Conservation (phyloP, 2,888 invertebrate species). For the Schizotus pectinicornis region DNA sequence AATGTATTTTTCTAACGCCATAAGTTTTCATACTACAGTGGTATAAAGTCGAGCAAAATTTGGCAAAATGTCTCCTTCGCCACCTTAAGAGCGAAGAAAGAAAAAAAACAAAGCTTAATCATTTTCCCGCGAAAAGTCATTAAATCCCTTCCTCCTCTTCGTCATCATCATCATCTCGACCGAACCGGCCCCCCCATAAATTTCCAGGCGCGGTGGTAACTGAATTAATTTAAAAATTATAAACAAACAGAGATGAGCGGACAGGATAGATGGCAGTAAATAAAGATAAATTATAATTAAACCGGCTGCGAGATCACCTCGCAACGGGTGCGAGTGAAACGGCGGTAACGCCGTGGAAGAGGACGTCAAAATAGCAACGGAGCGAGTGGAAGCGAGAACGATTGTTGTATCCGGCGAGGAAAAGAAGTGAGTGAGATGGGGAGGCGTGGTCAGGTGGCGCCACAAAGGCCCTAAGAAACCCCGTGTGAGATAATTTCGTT, state of each 20-base stretch:
- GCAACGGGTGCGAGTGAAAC: conserved; percentile 5
- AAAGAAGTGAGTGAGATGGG: conserved; percentile 35
- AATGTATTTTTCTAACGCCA: no score
- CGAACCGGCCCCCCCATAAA: conserved; percentile 11
- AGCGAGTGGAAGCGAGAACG: background rate
- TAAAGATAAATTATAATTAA: conserved; percentile 51
- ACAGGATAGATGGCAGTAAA: conserved; percentile 39
- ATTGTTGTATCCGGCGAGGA: conserved; percentile 6
- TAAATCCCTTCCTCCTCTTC: background rate
- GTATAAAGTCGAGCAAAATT: no score
- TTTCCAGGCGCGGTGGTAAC: conserved; percentile 24
- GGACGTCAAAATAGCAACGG: background rate
- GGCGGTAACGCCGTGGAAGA: background rate
- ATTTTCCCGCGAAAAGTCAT: background rate
- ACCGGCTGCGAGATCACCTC: conserved; percentile 28
- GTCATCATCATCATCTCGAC: background rate
- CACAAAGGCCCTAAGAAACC: conserved; percentile 38
- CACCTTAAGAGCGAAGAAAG: no score
- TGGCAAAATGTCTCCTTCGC: no score
- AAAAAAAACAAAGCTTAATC: no score
- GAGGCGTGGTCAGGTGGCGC: conserved; percentile 53
- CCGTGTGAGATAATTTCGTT: conserved; percentile 45
- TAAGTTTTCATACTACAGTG: no score
- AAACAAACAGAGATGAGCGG: conserved; percentile 34
- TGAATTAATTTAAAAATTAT: conserved; percentile 28